These are phyloP conservation scores for Eurytoma adleriae DNA, from an alignment of 2,888 invertebrate species.

Conservation along the genomic window DNA sequence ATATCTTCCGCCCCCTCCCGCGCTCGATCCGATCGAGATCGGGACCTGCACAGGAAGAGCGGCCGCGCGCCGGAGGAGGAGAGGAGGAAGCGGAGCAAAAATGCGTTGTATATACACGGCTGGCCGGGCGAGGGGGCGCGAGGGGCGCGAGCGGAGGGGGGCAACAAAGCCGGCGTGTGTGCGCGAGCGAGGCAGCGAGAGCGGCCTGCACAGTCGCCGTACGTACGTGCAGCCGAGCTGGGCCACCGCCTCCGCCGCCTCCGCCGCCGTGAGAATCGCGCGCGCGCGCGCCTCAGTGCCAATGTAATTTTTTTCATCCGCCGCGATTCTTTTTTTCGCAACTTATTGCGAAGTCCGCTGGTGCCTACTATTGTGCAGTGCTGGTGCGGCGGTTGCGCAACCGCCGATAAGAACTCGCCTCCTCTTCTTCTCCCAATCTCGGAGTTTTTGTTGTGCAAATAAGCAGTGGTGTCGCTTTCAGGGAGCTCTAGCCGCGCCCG, in stretches of 20 bases:
- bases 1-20: conserved; percentile 22
- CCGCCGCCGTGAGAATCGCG: background rate
- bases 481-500: too few species aligned
- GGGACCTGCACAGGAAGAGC: conserved; percentile 26
- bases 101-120: conserved; percentile 5
- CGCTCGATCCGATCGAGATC: conserved; percentile 38
- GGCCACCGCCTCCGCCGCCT: background rate
- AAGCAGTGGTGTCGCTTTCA: background rate
- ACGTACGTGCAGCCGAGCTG: conserved; percentile 45
- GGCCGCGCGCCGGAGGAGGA: conserved; percentile 5
- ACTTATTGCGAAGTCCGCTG: background rate
- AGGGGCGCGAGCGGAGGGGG: background rate
- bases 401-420: too few species aligned
- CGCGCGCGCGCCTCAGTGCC: background rate
- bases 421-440: background rate
- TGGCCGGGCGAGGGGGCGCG: conserved; percentile 2
- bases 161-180: conserved; percentile 25
- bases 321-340: background rate
- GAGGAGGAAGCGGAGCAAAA: conserved; percentile 23
- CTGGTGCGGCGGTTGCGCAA: background rate
- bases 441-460: conserved; percentile 10
- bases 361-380: background rate
- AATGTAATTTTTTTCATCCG: background rate
- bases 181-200: conserved; percentile 10
- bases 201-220: conserved; percentile 44